A percentile compares a stretch with the other conserved stretches of the same genome.
Evolutionary conservation across 2,113 vertebrate species (phyloP).

Genomic region (Trinectes maculatus): DNA sequence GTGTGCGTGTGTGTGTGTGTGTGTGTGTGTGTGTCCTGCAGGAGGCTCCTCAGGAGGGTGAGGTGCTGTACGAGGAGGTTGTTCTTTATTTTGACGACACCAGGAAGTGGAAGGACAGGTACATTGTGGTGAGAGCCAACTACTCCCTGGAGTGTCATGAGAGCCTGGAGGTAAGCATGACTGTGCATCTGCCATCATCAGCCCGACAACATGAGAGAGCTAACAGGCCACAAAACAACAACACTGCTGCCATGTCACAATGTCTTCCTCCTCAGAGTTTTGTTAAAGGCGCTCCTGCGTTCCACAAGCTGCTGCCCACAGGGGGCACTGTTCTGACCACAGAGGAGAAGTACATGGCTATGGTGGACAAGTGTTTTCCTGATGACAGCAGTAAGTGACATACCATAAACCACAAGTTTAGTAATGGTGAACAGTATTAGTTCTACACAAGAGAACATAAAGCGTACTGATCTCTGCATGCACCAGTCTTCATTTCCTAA

Average conservation of each 20-base stretch:
- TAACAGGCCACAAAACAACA: background rate
- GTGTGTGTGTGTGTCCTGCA: constrained; percentile 47
- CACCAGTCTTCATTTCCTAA: no score
- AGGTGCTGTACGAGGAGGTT: constrained; percentile 84
- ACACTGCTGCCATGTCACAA: no score
- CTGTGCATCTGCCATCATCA: background rate
- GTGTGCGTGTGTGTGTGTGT: no score
- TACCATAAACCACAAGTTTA: no score
- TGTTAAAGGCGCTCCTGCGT: constrained; percentile 81
- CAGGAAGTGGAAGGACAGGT: constrained; percentile 92
- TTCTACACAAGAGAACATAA: no score
- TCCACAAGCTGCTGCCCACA: constrained; percentile 85
- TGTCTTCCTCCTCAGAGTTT: constrained; percentile 68
- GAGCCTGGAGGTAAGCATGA: constrained; percentile 84
- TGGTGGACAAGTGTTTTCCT: constrained; percentile 89
- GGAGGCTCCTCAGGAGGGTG: constrained; percentile 69
- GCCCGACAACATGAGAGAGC: no score
- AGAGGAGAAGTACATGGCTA: constrained; percentile 86
- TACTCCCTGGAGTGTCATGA: constrained; percentile 90
- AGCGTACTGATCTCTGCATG: no score
- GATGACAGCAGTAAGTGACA: constrained; percentile 87
- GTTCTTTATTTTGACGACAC: constrained; percentile 84
- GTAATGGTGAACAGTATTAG: no score
- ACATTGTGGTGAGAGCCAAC: constrained; percentile 86
- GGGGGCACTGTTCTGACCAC: constrained; percentile 87